Base-by-base conservation (phyloP, 2,797 vertebrate species). In the Coendou prehensilis region DNA sequence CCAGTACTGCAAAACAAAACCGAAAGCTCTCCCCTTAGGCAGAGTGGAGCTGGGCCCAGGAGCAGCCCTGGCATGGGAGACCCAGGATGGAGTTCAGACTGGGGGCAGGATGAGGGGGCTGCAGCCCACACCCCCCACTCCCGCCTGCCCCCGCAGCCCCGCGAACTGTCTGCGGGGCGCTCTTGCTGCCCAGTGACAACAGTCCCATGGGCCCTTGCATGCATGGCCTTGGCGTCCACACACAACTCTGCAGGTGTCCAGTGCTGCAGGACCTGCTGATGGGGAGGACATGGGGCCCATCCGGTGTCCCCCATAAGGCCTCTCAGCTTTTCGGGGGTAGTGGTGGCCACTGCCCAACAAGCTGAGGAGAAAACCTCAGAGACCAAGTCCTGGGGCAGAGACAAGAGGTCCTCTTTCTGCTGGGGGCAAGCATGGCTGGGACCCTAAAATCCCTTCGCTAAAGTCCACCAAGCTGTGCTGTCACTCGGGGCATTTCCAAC, bases 381-480 rank as follows among this genome's bases (percentile, higher is more conserved):
- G 52, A 37, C 79, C 41, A 56, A 69, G 73, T 3, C 9, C 41
- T 10, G 6, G 9, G 17, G 54, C 54, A 4, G 54, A 56, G 54
- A 17, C 7, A 14, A 56, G 14, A 56, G 56, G 56, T 17, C 56
- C 17, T 0, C 6, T 7, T n/a, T 15, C 33, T 67, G 15, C 59
- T 9, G 47, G 37, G n/a, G 54, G 56, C 37, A 50, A 37, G 59
- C 37, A 23, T 9, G 18, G 73, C 9, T 91, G 23, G 56, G 67
- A 84, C 82, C 47, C 84, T 45, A 90, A 82, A 79, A 14, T 6
- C n/a, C 69, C 92, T 96, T 93, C 90, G 97, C 81, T 96, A 90
- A 92, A 47, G n/a, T 78, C 64, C 80, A 93, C 11, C 0, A 1
- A 78, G 89, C 59, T 61, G 26, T 8, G 23, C 59, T 1, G 59